These are phyloP conservation scores for Tenthredo scrophulariae DNA, from an alignment of 2,888 invertebrate genomes.

Conservation along the genomic window DNA sequence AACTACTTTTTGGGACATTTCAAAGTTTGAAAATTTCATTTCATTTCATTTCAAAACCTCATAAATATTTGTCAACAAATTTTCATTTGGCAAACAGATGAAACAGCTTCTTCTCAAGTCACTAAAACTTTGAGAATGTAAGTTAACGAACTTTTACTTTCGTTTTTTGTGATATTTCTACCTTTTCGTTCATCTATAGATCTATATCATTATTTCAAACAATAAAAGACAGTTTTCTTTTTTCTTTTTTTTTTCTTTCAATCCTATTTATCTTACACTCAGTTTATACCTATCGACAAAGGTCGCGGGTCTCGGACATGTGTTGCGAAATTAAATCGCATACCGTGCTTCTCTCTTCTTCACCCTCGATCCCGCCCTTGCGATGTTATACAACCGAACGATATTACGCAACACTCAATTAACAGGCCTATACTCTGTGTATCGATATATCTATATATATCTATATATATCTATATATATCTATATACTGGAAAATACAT, in stretches of 20 bases:
- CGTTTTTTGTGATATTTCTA: background rate
- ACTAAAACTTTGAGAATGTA: background rate
- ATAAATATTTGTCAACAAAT: conserved; percentile 11
- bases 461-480: conserved; percentile 14
- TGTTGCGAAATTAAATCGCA: background rate
- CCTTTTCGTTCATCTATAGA: too few species aligned
- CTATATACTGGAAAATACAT: conserved; percentile 15
- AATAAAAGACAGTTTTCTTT: background rate
- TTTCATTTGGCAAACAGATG: background rate
- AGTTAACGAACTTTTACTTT: background rate
- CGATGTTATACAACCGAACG: conserved; percentile 14
- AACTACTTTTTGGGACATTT: background rate
- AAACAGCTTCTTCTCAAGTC: background rate
- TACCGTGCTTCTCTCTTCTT: background rate
- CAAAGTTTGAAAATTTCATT: background rate
- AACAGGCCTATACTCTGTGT: background rate
- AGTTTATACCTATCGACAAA: background rate
- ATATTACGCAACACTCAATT: conserved; percentile 53
- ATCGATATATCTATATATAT: conserved; percentile 43
- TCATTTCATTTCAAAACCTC: background rate
- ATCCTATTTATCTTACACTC: background rate
- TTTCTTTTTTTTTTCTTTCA: background rate
- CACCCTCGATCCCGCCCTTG: background rate
- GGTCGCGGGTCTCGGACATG: background rate
- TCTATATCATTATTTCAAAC: background rate